Base-by-base conservation (phyloP, 1,140 invertebrate species). In the Drosophila setifemur region DNA sequence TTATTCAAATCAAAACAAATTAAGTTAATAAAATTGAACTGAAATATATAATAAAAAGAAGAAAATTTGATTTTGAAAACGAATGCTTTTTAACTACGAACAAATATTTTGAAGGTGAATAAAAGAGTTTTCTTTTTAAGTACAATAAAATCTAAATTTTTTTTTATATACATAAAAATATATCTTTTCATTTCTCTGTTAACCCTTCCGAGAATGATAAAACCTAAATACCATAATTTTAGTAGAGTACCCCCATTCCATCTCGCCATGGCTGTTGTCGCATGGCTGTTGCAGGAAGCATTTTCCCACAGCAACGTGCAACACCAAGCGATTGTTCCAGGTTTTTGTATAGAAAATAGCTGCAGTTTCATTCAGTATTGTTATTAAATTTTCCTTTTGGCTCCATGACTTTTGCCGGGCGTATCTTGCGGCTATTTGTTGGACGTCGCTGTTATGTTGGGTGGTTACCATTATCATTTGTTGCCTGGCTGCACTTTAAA, bases 401-500 rank as follows among this genome's bases (percentile, higher is more conserved):
- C 53, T 40, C 21, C 64, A 79, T 85, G 78, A 79, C 78, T 66
- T 70, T 85, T 74, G 37, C 63, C 23, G 11, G 43, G 57, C 72
- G 28, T 73, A 70, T 57, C 79, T 83, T 71, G 31, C 25, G 74
- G 70, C 66, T 61, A 72, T 81, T 75, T 68, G 50, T 55, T 50
- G 64, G 29, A 45, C 44, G 52, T 33, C 57, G 58, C 42, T 26
- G 49, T 31, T n/a, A 16, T 37, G 33, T 26, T 25, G 23, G 66
- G 29, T 50, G 66, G 54, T n/a, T 72, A 52, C 68, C 70, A 85
- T 86, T 85, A 75, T 79, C 81, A 86, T 85, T 85, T 79, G 79
- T 79, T 85, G 79, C 54, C 75, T 79, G 81, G 64, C 70, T 85
- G 81, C 79, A 72, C 67, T 79, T 85, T 86, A 85, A 85, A 85